phyloP scores from a whole-genome alignment of 2,888 invertebrate species.

The Archips crataeganus region DNA sequence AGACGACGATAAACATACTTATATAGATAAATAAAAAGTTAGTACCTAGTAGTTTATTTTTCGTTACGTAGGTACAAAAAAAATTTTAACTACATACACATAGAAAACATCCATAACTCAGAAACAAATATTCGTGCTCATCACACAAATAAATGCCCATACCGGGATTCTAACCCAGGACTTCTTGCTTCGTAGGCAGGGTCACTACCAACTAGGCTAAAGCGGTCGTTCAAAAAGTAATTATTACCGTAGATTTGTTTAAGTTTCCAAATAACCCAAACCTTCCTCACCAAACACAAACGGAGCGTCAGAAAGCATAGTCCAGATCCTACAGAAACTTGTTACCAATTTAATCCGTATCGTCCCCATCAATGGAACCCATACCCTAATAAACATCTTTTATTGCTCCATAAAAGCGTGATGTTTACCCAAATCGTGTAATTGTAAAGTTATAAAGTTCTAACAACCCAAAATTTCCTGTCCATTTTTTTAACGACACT shows the following conservation, averaged over 20 bases:
- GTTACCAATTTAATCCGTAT: neutral
- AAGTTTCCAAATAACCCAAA: neutral
- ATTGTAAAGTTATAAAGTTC: constrained; percentile 48
- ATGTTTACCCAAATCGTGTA: constrained; percentile 48
- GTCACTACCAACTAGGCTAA: too few species aligned
- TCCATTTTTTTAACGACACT: constrained; percentile 36
- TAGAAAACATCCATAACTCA: too few species aligned
- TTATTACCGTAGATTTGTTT: neutral
- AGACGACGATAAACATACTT: too few species aligned
- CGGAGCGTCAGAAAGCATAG: neutral
- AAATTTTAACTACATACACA: too few species aligned
- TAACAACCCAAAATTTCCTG: constrained; percentile 40
- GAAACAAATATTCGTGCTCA: too few species aligned
- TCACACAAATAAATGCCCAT: too few species aligned
- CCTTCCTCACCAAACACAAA: neutral
- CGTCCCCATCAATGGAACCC: constrained; percentile 4
- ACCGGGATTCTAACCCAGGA: too few species aligned
- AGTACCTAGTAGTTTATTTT: too few species aligned
- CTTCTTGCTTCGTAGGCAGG: too few species aligned
- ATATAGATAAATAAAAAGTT: too few species aligned
- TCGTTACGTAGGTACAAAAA: too few species aligned
- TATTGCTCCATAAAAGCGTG: constrained; percentile 50
- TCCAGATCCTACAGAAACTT: neutral
- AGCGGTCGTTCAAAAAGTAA: too few species aligned
- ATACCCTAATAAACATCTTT: constrained; percentile 46